phyloP scores from a whole-genome alignment of 2,797 vertebrate genomes.

The Galago senegalensis region DNA sequence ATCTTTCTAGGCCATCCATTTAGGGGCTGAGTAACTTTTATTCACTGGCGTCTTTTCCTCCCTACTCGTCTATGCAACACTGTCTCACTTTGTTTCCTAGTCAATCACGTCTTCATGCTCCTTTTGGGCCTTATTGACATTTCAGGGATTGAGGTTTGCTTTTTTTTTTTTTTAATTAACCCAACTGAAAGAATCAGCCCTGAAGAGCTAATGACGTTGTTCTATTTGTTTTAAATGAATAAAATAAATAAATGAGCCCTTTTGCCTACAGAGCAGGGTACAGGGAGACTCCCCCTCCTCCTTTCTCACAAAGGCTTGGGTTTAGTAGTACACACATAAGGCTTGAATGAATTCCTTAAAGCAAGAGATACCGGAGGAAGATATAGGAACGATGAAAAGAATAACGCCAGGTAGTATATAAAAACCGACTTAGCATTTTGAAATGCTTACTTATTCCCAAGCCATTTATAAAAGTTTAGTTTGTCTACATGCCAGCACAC shows the following conservation, averaged over 20 bases:
- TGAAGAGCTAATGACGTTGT: slow-evolving; percentile 47
- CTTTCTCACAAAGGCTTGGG: background rate
- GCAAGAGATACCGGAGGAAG: slow-evolving; percentile 12
- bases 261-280: background rate
- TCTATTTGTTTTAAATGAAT: slow-evolving; percentile 49
- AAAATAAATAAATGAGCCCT: slow-evolving; percentile 42
- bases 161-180: slow-evolving; percentile 43
- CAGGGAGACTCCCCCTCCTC: background rate
- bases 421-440: slow-evolving; percentile 53
- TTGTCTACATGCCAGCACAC: background rate
- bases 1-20: background rate
- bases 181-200: background rate
- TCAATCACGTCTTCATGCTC: background rate
- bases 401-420: slow-evolving; percentile 56
- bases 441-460: slow-evolving; percentile 66
- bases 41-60: background rate
- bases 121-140: slow-evolving; percentile 49
- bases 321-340: slow-evolving; percentile 24
- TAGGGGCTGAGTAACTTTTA: background rate
- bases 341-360: slow-evolving; percentile 49
- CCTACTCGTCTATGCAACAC: background rate
- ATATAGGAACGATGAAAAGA: slow-evolving; percentile 61
- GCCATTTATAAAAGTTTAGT: slow-evolving; percentile 16
- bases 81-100: slow-evolving; percentile 48
- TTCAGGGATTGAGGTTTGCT: background rate